Evolutionary conservation across 1,140 invertebrate genomes (phyloP), one percentile per base, ranked within the genome.

Genomic region (Meloidogyne hapla): DNA sequence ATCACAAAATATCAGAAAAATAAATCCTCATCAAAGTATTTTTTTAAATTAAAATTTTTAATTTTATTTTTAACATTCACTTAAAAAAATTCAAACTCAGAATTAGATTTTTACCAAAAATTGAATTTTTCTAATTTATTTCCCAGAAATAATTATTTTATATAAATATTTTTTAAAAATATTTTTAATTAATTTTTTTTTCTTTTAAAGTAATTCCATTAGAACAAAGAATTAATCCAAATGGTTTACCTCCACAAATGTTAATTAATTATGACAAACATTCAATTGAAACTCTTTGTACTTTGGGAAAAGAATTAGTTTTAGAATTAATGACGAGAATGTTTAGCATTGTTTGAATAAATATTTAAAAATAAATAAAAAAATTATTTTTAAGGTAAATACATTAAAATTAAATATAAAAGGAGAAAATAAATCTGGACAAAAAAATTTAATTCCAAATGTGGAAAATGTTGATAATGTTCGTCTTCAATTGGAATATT

Each of bases 281-380:
- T 63, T 73, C 71, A 13, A 64, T 73, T 61, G 71, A 73, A 64
- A 73, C 26, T 42, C 71, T 73, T 63, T 73, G 71, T 21, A 73
- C 71, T 8, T 28, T 73, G 13, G 71, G 71, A 13, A 73, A 73
- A 64, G 71, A 73, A 61, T 63, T 73, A 40, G 56, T 73, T 26
- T 61, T 73, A 23, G 71, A 73, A 33, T 64, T 73, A 25, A 56
- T 73, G 71, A 73, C 71, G 13, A 61, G 71, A 25, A 73, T 73
- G 71, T 28, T 70, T 70, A 70, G 40, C 25, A 56, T 56, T 25
- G 23, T 28, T n/a, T n/a, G n/a, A n/a, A n/a, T n/a, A n/a, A n/a
- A n/a, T n/a, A n/a, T n/a, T n/a, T n/a, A n/a, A n/a, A n/a, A n/a
- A n/a, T n/a, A n/a, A n/a, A n/a, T n/a, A n/a, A n/a, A n/a, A n/a